Evolutionary conservation across 2,113 vertebrate species (phyloP), one percentile per base, ranked within the genome.

Genomic region (Aythya baeri): DNA sequence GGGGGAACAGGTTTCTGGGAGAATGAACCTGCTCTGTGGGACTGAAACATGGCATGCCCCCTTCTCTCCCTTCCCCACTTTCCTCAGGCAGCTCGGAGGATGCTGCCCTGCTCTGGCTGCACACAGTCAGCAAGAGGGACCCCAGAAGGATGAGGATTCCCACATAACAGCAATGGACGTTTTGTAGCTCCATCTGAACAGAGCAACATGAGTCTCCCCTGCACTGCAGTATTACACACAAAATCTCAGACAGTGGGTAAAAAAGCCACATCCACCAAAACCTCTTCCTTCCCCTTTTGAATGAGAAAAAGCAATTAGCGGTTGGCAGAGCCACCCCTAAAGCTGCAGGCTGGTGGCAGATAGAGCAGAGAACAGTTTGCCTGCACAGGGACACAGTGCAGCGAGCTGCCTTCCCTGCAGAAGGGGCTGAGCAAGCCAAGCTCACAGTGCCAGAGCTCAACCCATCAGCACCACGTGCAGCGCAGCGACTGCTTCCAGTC

Each of bases 401-500:
- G 29, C 8, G 77, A 93, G 54, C 32, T n/a, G 77, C 26, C 21
- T 66, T 75, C 11, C 21, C 91, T 46, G 50, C 23, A 82, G 61
- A 91, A 71, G 50, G 2, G 22, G 16, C 71, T 10, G 7, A 80
- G 50, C 31, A 55, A 85, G 50, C 0, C 0, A 59, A 78, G 31
- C 74, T 76, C 38, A 34, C 18, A 1, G 8, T 54, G 78, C 22
- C 66, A 52, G 38, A 44, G 34, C 58, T 80, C 59, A 55, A 11
- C 44, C 57, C 70, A 2, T n/a, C 62, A 76, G 66, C 2, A 0
- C 21, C 1, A 0, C 1, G 3, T 14, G 38, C 32, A 27, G 27
- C 54, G 16, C 38, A 52, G 46, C 20, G 52, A 49, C 43, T 62
- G 27, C 31, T 66, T 62, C 65, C 11, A 95, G 38, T 29, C 6